These are phyloP conservation scores for Agonopterix heracliana DNA, from an alignment of 2,888 invertebrate species.

Conservation along the genomic window DNA sequence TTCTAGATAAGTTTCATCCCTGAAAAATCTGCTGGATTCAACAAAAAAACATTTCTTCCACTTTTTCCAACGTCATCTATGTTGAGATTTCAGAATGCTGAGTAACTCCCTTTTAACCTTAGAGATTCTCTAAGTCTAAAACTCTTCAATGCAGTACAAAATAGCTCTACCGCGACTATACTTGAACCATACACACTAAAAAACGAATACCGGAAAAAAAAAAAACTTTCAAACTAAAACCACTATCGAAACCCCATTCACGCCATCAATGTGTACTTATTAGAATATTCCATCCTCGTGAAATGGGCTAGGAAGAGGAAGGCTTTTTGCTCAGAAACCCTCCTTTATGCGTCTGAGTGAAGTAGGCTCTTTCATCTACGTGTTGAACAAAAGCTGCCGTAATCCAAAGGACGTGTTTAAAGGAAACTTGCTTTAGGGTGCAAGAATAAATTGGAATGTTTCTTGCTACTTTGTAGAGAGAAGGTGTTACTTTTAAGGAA, in stretches of 20 bases:
- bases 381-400: slow-evolving; percentile 8
- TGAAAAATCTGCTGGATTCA: too few relatives aligned
- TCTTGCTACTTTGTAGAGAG: background rate
- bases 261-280: background rate
- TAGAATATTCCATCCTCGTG: slow-evolving; percentile 11
- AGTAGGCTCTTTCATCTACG: slow-evolving; percentile 9
- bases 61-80: too few relatives aligned
- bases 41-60: too few relatives aligned
- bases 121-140: too few relatives aligned
- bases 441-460: background rate
- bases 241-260: background rate
- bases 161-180: too few relatives aligned
- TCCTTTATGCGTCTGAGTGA: slow-evolving; percentile 3
- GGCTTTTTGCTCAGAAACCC: slow-evolving; percentile 5
- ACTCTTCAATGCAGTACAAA: too few relatives aligned
- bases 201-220: too few relatives aligned
- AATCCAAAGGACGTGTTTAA: slow-evolving; percentile 4
- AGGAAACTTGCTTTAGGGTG: background rate
- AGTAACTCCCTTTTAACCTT: too few relatives aligned
- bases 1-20: too few relatives aligned
- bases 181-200: too few relatives aligned
- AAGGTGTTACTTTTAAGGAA: background rate
- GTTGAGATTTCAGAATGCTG: too few relatives aligned
- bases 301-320: slow-evolving; percentile 5
- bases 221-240: background rate